Percentiles rank a stretch among this genome's conserved stretches.
Conservation (phyloP, 1,140 invertebrate genomes). For the Sycobia sp. region DNA sequence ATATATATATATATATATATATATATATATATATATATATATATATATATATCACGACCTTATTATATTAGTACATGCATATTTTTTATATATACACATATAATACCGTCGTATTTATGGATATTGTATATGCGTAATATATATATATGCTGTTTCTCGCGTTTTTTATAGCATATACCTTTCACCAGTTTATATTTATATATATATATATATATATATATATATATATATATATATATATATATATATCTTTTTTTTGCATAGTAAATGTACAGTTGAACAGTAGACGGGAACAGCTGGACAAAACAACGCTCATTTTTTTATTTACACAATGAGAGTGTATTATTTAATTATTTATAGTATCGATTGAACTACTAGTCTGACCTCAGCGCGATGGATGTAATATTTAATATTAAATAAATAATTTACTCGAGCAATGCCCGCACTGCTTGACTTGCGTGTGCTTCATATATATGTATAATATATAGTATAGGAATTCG, state of each 20-base stretch:
- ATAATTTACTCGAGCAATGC: constrained; percentile 36
- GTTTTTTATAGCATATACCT: constrained; percentile 18
- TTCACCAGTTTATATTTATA: constrained; percentile 22
- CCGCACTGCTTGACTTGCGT: constrained; percentile 38
- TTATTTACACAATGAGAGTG: background rate
- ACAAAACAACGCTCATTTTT: constrained; percentile 42
- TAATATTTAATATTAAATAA: too few relatives aligned
- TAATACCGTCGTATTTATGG: constrained; percentile 31
- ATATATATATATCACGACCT: too few relatives aligned
- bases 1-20: too few relatives aligned
- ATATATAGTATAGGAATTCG: constrained; percentile 6
- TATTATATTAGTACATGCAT: too few relatives aligned
- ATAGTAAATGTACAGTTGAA: constrained; percentile 54
- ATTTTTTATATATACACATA: too few relatives aligned
- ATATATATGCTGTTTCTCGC: constrained; percentile 26
- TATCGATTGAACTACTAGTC: too few relatives aligned
- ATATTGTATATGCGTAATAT: constrained; percentile 35
- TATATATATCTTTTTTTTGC: constrained; percentile 33
- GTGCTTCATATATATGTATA: too few relatives aligned
- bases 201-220: constrained; percentile 23
- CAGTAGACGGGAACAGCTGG: constrained; percentile 57
- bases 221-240: constrained; percentile 25
- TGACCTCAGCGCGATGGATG: too few relatives aligned
- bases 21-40: too few relatives aligned
- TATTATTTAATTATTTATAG: background rate